phyloP scores from a whole-genome alignment of 2,113 vertebrate species.

The Struthio camelus region DNA sequence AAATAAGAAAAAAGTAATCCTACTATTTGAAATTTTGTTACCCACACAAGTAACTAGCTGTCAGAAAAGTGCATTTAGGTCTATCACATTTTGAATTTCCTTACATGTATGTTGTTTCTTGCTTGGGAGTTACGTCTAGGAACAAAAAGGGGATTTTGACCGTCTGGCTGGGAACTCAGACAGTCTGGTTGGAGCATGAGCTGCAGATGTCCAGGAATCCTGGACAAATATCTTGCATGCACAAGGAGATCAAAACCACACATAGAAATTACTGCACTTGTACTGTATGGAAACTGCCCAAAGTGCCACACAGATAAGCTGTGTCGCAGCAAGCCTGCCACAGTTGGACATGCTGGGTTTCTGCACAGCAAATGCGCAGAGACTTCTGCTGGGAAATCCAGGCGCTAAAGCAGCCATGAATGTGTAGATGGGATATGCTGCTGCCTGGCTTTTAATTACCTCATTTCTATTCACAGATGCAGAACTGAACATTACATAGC shows the following conservation, averaged over 20 bases:
- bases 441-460: background rate
- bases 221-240: background rate
- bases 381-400: background rate
- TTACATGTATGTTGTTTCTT: background rate
- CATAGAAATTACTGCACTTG: background rate
- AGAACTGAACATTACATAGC: background rate
- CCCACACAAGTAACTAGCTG: background rate
- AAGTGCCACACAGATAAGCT: background rate
- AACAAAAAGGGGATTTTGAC: background rate
- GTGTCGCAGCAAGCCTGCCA: background rate
- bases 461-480: background rate
- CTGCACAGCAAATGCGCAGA: background rate
- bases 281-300: background rate
- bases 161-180: background rate
- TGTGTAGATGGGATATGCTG: background rate
- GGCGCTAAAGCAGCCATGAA: background rate
- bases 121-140: background rate
- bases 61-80: background rate
- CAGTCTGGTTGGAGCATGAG: background rate
- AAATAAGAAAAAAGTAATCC: background rate
- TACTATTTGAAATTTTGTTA: background rate
- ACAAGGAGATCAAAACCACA: background rate
- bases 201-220: background rate
- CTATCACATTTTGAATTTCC: background rate
- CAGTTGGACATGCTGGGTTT: accelerated